These are phyloP conservation scores for Psittacula derbiana DNA, from an alignment of 2,797 vertebrate species.

Conservation along the genomic window DNA sequence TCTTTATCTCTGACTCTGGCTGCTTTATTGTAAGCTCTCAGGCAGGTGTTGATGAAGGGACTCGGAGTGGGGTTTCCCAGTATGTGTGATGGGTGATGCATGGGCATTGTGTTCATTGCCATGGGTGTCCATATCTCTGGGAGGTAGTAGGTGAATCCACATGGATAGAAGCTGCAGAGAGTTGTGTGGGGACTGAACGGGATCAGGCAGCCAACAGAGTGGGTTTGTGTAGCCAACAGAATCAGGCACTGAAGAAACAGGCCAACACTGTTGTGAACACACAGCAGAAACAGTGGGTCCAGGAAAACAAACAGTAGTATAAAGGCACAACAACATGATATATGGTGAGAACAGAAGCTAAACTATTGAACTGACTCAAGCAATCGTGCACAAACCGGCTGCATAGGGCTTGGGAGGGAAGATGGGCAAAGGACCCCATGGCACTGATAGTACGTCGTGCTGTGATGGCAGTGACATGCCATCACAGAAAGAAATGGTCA, in stretches of 20 bases:
- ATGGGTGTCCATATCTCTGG: accelerated
- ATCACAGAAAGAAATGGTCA: not conserved
- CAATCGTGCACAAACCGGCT: not conserved
- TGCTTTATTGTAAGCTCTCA: not conserved
- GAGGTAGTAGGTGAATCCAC: not conserved
- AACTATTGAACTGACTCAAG: not conserved
- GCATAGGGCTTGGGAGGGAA: not conserved
- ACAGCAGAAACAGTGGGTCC: not conserved
- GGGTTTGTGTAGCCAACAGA: not conserved
- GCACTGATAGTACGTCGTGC: accelerated
- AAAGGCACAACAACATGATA: not conserved
- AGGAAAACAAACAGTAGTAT: not conserved
- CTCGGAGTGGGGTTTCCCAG: not conserved
- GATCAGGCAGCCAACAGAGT: not conserved
- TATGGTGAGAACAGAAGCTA: not conserved
- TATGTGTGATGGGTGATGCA: accelerated
- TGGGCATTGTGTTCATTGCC: not conserved
- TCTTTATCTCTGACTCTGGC: not conserved
- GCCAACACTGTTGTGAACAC: not conserved
- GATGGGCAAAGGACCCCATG: not conserved
- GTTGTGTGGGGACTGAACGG: not conserved
- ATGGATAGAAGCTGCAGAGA: not conserved
- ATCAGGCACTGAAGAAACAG: not conserved
- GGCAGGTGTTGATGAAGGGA: not conserved
- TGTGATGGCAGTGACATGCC: not conserved